phyloP scores from a whole-genome alignment of 2,113 vertebrate genomes.

The Sturnus vulgaris region DNA sequence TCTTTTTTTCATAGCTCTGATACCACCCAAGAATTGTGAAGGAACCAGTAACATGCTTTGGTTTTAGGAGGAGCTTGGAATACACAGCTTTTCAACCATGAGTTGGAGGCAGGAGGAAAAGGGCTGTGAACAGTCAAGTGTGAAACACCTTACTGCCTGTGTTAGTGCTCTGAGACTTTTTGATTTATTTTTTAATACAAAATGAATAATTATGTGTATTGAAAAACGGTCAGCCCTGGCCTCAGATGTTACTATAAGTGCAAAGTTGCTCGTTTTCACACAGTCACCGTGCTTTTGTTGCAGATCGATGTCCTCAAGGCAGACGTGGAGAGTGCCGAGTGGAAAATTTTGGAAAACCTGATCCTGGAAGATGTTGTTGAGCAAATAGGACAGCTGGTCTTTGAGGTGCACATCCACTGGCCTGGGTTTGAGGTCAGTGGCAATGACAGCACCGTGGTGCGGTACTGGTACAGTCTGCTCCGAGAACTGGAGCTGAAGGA shows the following conservation, averaged over 20 bases:
- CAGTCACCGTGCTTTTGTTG: background rate
- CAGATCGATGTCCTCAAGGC: constrained; percentile 93
- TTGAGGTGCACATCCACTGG: constrained; percentile 94
- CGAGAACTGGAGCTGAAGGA: constrained; percentile 85
- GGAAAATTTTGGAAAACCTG: constrained; percentile 96
- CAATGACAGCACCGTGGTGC: constrained; percentile 85
- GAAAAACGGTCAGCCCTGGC: background rate
- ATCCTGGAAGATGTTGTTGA: constrained; percentile 87
- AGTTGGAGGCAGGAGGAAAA: background rate
- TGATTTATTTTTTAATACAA: background rate
- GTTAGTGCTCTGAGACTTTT: background rate
- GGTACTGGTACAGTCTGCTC: constrained; percentile 95
- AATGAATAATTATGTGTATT: background rate
- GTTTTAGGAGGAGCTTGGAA: background rate
- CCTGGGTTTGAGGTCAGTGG: constrained; percentile 92
- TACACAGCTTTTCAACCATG: background rate
- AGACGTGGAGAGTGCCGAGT: constrained; percentile 93
- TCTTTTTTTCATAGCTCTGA: background rate
- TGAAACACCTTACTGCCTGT: accelerated
- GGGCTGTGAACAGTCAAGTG: accelerated
- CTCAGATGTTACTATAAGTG: background rate
- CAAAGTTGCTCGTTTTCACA: background rate
- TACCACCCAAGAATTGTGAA: background rate
- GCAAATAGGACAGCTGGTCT: constrained; percentile 87
- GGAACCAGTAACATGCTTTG: background rate